Evolutionary conservation across 2,113 vertebrate species (phyloP), one percentile per base, ranked within the genome.

Genomic region (Archocentrus centrarchus): DNA sequence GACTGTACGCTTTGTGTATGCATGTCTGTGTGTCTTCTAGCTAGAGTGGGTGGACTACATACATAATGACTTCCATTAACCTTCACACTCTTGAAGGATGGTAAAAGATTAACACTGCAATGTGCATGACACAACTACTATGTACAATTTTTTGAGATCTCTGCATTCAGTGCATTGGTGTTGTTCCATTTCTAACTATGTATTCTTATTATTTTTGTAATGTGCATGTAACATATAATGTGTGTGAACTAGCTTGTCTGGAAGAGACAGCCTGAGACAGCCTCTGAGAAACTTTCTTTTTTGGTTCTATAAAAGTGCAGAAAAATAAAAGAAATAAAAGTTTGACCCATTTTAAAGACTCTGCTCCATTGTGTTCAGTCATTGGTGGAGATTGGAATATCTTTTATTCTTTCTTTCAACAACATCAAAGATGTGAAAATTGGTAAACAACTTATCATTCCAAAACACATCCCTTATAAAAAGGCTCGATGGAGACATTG

Each of bases 21-120:
- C 57, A 75, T 80, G 88, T 85, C 80, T 60, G 66, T 66, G 80
- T 80, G 88, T 82, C n/a, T 88, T 61, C 75, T 80, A 86, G 79
- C 78, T 58, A 77, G 81, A 55, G 83, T 47, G 32, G 80, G 83
- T 50, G 24, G 83, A 89, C 84, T 92, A 79, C 86, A 88, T 90
- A 89, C 91, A 94, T 93, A 93, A 94, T 93, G 86, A 93, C 88
- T 91, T 89, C 79, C 85, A 94, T 94, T 94, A 95, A 93, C 93
- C 93, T 93, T 93, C 88, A 87, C 81, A 85, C 78, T 90, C 55
- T 59, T 82, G 68, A 89, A 90, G 70, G 80, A 90, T 70, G 75
- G 78, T 11, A 11, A 76, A 84, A 88, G 76, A 89, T 90, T 86
- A 81, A 89, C 81, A 44, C 53, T 62, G 79, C 88, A 83, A 85